phyloP scores from a whole-genome alignment of 2,113 vertebrate species.

The Caranx melampygus region DNA sequence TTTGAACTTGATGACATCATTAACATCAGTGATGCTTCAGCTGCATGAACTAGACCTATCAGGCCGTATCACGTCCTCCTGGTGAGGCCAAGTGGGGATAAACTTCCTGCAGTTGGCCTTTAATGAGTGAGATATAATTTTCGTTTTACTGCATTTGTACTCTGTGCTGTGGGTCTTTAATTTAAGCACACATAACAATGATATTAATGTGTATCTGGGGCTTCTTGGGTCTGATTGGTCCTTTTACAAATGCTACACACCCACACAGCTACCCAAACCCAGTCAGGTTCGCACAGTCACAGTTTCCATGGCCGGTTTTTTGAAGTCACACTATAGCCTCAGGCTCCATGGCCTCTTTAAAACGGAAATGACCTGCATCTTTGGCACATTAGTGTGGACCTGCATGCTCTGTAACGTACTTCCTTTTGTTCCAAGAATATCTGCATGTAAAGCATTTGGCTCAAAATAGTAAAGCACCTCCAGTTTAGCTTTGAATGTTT shows the following conservation, averaged over 20 bases:
- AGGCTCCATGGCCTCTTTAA: conserved; percentile 53
- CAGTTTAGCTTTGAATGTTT: conserved; percentile 36
- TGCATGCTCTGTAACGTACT: conserved; percentile 45
- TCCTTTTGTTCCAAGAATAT: conserved; percentile 25
- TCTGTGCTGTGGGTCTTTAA: background rate
- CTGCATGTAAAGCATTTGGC: conserved; percentile 38
- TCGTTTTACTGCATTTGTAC: background rate
- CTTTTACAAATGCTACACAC: conserved; percentile 10
- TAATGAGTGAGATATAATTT: background rate
- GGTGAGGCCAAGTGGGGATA: background rate
- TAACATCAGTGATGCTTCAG: background rate
- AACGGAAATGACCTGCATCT: conserved; percentile 73
- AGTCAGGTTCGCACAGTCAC: conserved; percentile 54
- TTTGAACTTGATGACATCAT: conserved; percentile 12
- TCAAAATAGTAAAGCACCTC: conserved; percentile 35
- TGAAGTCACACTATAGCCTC: conserved; percentile 59
- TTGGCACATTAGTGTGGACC: conserved; percentile 57
- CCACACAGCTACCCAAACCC: conserved; percentile 20
- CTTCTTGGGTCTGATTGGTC: background rate
- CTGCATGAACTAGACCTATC: conserved; percentile 21
- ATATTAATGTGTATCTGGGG: background rate
- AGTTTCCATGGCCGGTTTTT: conserved; percentile 74
- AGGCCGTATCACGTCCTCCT: conserved; percentile 3
- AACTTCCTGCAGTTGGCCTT: conserved; percentile 22
- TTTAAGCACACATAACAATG: background rate